Evolutionary conservation across 2,888 invertebrate species (phyloP), one percentile per base, ranked within the genome.

Genomic region (Oxystoma pomonae): DNA sequence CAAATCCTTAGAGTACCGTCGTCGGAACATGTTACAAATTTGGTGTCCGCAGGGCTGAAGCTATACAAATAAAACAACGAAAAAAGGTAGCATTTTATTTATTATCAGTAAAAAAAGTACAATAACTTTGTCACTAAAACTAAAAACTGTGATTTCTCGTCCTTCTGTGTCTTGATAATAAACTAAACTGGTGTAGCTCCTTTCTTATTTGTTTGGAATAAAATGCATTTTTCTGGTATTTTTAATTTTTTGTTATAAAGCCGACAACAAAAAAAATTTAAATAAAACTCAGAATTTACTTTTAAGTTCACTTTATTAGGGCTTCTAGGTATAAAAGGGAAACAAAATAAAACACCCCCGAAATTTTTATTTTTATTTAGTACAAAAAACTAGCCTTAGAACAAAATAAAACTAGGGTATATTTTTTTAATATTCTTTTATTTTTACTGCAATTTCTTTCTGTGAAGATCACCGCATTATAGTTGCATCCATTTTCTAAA

Each of bases 21-120:
- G 82, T 99, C 99, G 65, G 98, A 98, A 84, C 98, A 98, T 64
- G 98, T 96, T 21, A 96, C 98, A 85, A 99, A 95, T 85, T 99
- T 99, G 78, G 90, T 90, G 86, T 99, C 99, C 78, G 94, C 93
- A 61, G 99, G 98, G 85, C 98, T 96, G 87, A 99, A 99, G 88
- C 98, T 98, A 75, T 61, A 65, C 55, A 67, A 65, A 67, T 50
- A 67, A 71, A 53, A 17, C 53, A 53, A 57, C 35, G 35, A 12
- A 35, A 35, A 35, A 35, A 55, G 21, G 51, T 52, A 51, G 35
- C 55, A 59, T 53, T 64, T 68, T 67, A 67, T 63, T 69, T 67
- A 68, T 67, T 68, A 57, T 57, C 60, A 65, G 50, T 64, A 62
- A 64, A 60, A 58, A 61, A 55, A 63, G 58, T 63, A 59, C 59